phyloP scores from a whole-genome alignment of 2,888 invertebrate species.

The Sepioteuthis lessoniana region DNA sequence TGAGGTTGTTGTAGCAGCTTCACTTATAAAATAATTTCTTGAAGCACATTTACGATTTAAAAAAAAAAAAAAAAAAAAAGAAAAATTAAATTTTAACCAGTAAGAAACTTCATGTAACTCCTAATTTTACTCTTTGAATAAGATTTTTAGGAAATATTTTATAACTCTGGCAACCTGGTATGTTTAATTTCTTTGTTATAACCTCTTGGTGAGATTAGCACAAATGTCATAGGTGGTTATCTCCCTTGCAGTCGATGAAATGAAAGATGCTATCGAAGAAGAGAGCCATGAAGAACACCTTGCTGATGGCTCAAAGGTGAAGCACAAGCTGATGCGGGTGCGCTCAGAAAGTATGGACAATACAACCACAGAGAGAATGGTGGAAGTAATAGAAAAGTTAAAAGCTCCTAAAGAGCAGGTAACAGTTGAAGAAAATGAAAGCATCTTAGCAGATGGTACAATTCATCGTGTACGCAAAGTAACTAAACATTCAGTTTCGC shows the following conservation, averaged over 20 bases:
- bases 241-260: constrained; percentile 43
- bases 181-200: not conserved
- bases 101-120: not conserved
- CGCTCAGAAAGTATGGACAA: constrained; percentile 60
- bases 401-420: constrained; percentile 60
- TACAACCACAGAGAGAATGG: constrained; percentile 52
- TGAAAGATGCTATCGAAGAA: constrained; percentile 44
- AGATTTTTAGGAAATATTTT: not conserved
- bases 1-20: not conserved
- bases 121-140: not conserved
- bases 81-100: not conserved
- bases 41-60: constrained; percentile 8
- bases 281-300: constrained; percentile 57
- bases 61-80: not conserved
- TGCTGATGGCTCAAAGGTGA: constrained; percentile 68
- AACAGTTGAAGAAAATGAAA: constrained; percentile 62
- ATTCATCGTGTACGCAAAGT: constrained; percentile 62
- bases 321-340: constrained; percentile 59
- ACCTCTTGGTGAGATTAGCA: not conserved
- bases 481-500: constrained; percentile 61
- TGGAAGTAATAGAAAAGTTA: constrained; percentile 60
- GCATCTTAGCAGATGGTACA: constrained; percentile 68
- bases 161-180: not conserved
- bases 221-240: constrained; percentile 37
- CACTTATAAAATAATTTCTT: not conserved